Base-by-base conservation (phyloP, 2,888 invertebrate genomes). In the Marasmarcha lunaedactyla region DNA sequence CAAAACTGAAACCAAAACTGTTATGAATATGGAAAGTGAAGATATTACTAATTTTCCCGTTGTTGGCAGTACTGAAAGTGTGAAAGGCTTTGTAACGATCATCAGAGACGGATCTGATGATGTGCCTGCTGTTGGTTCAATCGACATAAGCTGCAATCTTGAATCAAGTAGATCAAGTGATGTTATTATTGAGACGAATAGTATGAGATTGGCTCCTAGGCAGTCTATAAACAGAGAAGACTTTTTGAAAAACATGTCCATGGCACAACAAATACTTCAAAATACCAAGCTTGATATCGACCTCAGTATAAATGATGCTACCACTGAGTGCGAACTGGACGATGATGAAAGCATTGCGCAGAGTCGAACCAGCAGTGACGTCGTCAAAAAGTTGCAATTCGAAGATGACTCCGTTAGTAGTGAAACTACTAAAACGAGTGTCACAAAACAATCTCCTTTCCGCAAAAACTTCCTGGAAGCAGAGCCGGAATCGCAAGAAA, bases 361-460 rank as follows among this genome's bases (percentile, higher is more conserved):
- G 0, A 45, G 46, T 0, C 52, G 63, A 14, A 38, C 58, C 14
- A 71, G 69, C 47, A 56, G 45, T n/a, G 74, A 73, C 15, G 69
- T 79, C 0, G 70, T 74, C 0, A 78, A 78, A 50, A 71, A 69
- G 0, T 47, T 81, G n/a, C 52, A 71, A 5, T 79, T 77, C 40
- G 72, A 77, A 33, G 58, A 55, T 15, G 71, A 73, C 2, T 71
- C 73, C 6, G 65, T 71, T 0, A 64, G 47, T 10, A 70, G 69
- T 1, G 27, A 33, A 0, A 61, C 51, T 35, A 10, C 51, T 1
- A 50, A 49, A 35, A 44, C 50, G 0, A 52, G 11, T 2, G 9
- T 34, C 1, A 1, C 41, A 76, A 0, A 73, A 64, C 42, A 78
- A 78, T n/a, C n/a, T n/a, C n/a, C n/a, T n/a, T n/a, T n/a, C n/a